Base-by-base conservation (phyloP, 2,888 invertebrate species). In the Thera obeliscata region DNA sequence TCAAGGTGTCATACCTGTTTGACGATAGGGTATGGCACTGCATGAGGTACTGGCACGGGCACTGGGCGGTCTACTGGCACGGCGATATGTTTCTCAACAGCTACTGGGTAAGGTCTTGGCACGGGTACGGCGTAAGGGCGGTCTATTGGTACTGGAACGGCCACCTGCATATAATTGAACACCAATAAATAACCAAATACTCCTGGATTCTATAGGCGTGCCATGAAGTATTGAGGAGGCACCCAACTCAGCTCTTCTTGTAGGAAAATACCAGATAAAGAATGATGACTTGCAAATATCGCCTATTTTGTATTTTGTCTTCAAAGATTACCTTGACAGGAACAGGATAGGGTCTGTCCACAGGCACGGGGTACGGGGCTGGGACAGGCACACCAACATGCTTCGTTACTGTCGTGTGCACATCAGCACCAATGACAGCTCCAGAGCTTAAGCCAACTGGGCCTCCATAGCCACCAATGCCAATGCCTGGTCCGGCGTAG, bases 61-160 rank as follows among this genome's bases (percentile, higher is more conserved):
- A 94, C 87, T 72, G 95, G 87, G 76, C 95, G 86, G 87, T 95
- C 91, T 35, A 95, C 92, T 72, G 95, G 88, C 56, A 94, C 90
- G 55, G 94, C 87, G 61, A 94, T 84, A 75, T 90, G 87, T 84
- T 83, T 84, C 82, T 93, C 89, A 61, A 95, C 91, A 65, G 94
- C 76, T 5, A 94, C 94, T 0, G 94, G 89, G 87, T 93, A 89
- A 58, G 95, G 91, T 59, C 83, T 86, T 72, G 94, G 91, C n/a
- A 94, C 91, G 60, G 93, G 81, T 50, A 95, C 90, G 12, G 94
- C 87, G 79, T 93, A 92, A 66, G 94, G 94, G 66, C 94, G 84
- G 88, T 94, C 90, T 64, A 94, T 90, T 33, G 94, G 88, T 22
- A 88, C 85, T 3, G 94, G 88, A 41, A 94, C 89, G 64, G 92